phyloP scores from a whole-genome alignment of 2,888 invertebrate species.

The Geophilus truncorum region DNA sequence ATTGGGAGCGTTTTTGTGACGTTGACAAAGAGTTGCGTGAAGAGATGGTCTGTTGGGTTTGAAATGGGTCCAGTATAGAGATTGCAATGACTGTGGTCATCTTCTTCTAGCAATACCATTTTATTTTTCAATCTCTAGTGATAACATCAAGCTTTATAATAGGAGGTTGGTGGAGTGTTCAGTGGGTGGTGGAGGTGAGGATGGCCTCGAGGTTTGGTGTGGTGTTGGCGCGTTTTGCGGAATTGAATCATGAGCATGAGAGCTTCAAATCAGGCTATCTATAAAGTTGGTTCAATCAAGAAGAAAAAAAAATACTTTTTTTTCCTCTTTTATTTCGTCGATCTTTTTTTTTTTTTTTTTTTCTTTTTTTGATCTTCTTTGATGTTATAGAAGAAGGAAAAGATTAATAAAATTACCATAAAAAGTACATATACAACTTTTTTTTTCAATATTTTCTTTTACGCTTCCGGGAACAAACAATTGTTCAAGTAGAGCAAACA shows the following conservation, averaged over 20 bases:
- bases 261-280: neutral
- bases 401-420: neutral
- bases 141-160: neutral
- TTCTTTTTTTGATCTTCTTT: neutral
- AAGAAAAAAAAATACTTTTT: neutral
- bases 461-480: too few relatives aligned
- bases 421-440: neutral
- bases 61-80: neutral
- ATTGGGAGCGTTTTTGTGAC: too few relatives aligned
- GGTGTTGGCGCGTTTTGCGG: neutral
- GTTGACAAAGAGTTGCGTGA: neutral
- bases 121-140: slow-evolving; percentile 13
- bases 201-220: neutral
- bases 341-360: neutral
- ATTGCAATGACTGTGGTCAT: neutral
- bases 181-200: neutral
- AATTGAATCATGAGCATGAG: neutral
- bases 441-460: neutral
- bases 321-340: neutral
- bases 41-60: neutral
- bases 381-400: neutral
- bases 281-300: neutral
- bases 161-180: neutral
- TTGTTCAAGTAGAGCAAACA: too few relatives aligned
- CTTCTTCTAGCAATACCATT: neutral